phyloP scores from a whole-genome alignment of 1,140 invertebrate species.

The Danaus melanippus region DNA sequence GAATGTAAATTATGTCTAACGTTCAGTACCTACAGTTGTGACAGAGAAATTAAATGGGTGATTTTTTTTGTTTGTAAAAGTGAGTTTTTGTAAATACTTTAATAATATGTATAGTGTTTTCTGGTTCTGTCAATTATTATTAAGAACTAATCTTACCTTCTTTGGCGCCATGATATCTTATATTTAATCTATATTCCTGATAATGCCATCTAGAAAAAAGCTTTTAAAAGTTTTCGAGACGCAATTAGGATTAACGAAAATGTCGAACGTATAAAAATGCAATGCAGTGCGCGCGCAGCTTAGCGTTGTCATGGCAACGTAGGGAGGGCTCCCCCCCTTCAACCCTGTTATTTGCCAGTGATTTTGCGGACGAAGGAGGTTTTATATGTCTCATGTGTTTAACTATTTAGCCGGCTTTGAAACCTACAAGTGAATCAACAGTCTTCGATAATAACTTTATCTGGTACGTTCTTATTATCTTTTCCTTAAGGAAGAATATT shows the following conservation, averaged over 20 bases:
- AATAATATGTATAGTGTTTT: constrained; percentile 9
- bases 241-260: constrained; percentile 48
- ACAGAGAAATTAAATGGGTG: too few relatives aligned
- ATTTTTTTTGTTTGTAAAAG: constrained; percentile 2
- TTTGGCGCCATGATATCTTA: constrained; percentile 50
- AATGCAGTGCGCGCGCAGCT: constrained; percentile 53
- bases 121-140: background rate
- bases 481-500: too few relatives aligned
- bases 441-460: too few relatives aligned
- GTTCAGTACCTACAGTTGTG: too few relatives aligned
- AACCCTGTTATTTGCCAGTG: constrained; percentile 16
- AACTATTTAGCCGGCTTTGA: background rate
- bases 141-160: constrained; percentile 43
- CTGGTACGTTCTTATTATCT: too few relatives aligned
- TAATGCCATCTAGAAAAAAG: constrained; percentile 11
- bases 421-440: too few relatives aligned
- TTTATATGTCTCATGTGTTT: constrained; percentile 9
- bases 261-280: constrained; percentile 16
- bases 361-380: constrained; percentile 8
- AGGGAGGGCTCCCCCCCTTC: constrained; percentile 21
- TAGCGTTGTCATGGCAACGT: constrained; percentile 43
- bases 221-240: constrained; percentile 17
- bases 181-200: constrained; percentile 13
- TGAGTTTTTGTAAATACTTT: constrained; percentile 4
- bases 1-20: too few relatives aligned